Conservation (phyloP, 1,140 invertebrate species). For the Zophobas morio region DNA sequence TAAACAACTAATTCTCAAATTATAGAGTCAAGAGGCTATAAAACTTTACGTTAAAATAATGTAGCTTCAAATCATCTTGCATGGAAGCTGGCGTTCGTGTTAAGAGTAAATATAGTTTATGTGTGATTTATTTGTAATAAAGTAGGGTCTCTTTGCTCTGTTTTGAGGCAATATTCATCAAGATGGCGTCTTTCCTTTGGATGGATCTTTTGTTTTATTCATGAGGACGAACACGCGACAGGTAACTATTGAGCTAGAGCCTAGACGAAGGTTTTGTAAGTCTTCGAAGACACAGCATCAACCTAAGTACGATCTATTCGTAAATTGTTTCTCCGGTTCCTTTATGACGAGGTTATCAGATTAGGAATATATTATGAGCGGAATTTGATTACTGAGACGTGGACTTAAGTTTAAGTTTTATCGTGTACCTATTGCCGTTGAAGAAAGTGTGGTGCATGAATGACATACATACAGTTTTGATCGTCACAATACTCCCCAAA, state of each 20-base stretch:
- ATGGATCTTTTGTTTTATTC: conserved; percentile 41
- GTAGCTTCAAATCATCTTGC: no score
- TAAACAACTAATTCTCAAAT: background rate
- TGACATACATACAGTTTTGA: no score
- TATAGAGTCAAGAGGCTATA: no score
- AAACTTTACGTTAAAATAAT: no score
- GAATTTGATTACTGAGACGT: no score
- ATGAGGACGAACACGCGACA: conserved; percentile 41
- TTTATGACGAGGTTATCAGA: background rate
- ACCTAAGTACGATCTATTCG: conserved; percentile 37
- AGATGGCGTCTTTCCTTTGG: conserved; percentile 39
- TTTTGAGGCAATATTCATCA: conserved; percentile 30
- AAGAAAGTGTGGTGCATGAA: conserved; percentile 7
- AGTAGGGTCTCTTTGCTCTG: conserved; percentile 18
- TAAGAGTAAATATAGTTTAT: conserved; percentile 23
- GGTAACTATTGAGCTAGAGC: conserved; percentile 39
- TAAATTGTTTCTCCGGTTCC: conserved; percentile 31
- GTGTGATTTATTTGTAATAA: conserved; percentile 38
- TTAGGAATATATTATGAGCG: no score
- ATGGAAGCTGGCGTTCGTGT: background rate
- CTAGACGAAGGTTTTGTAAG: conserved; percentile 36
- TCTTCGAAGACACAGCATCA: conserved; percentile 31
- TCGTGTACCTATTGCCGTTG: conserved; percentile 17
- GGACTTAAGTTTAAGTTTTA: no score
- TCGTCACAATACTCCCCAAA: no score